These are phyloP conservation scores for Flexamia atlantica DNA, from an alignment of 2,888 invertebrate species.

Conservation along the genomic window DNA sequence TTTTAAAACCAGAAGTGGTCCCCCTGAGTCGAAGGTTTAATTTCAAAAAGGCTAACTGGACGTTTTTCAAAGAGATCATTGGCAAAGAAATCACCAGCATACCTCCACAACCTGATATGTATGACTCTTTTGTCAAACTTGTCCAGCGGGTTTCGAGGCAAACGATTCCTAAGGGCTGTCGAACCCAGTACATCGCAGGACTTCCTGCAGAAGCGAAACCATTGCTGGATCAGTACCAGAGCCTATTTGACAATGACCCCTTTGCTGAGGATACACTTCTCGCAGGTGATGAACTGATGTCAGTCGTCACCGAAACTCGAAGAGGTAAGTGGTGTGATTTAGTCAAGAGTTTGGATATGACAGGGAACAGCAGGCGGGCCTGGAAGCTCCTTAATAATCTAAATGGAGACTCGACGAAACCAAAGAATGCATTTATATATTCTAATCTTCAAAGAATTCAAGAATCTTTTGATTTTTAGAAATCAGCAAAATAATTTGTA, in stretches of 20 bases:
- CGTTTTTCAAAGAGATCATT: background rate
- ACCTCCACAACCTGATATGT: conserved; percentile 9
- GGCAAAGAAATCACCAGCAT: background rate
- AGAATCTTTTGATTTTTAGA: too few relatives aligned
- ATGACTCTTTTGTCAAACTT: conserved; percentile 58
- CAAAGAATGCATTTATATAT: too few relatives aligned
- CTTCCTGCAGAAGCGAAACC: conserved; percentile 13
- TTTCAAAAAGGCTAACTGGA: background rate
- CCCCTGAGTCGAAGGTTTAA: background rate
- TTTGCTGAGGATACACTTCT: conserved; percentile 58
- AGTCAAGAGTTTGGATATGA: conserved; percentile 59
- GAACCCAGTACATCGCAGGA: conserved; percentile 51
- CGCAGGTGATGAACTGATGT: conserved; percentile 59
- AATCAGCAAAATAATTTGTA: too few relatives aligned
- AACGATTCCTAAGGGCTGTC: conserved; percentile 60
- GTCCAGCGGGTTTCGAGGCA: conserved; percentile 60
- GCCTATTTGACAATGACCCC: conserved; percentile 27
- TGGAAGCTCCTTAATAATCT: conserved; percentile 43
- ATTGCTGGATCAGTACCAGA: background rate
- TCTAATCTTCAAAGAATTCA: too few relatives aligned
- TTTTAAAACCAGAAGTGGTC: background rate
- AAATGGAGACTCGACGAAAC: background rate
- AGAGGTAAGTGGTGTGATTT: conserved; percentile 56
- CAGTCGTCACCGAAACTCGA: background rate
- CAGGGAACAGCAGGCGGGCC: conserved; percentile 59